A percentile compares a stretch with the other conserved stretches of the same genome.
These are phyloP conservation scores for Apoda limacodes DNA, from an alignment of 2,888 invertebrate genomes.

Conservation along the genomic window DNA sequence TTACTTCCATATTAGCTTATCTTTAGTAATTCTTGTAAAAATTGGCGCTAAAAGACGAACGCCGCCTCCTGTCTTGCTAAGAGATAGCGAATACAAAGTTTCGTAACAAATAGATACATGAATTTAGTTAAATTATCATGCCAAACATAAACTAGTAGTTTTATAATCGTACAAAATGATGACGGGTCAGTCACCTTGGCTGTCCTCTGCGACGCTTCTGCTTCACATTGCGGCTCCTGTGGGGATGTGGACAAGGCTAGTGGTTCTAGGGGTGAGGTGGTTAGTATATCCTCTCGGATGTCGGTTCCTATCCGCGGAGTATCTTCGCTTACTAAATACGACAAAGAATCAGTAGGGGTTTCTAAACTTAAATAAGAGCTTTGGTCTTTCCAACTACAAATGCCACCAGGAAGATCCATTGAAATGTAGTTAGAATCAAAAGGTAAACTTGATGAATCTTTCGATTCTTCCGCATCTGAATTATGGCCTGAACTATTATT, in stretches of 20 bases:
- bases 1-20: too few relatives aligned
- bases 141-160: slow-evolving; percentile 63
- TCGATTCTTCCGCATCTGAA: slow-evolving; percentile 47
- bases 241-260: slow-evolving; percentile 47
- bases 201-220: slow-evolving; percentile 37
- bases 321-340: slow-evolving; percentile 26
- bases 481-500: slow-evolving; percentile 71
- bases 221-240: slow-evolving; percentile 48
- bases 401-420: slow-evolving; percentile 82
- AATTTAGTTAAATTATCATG: slow-evolving; percentile 64
- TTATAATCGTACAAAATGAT: slow-evolving; percentile 65
- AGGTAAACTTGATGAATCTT: slow-evolving; percentile 35
- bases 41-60: slow-evolving; percentile 65
- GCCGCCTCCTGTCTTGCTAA: slow-evolving; percentile 43
- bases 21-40: too few relatives aligned
- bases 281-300: slow-evolving; percentile 64
- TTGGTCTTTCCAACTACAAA: slow-evolving; percentile 85
- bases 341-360: slow-evolving; percentile 40
- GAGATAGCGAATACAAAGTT: slow-evolving; percentile 49
- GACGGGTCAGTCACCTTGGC: slow-evolving; percentile 64
- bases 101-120: slow-evolving; percentile 56
- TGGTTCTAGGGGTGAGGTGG: slow-evolving; percentile 53
- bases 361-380: slow-evolving; percentile 80
- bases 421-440: slow-evolving; percentile 73
- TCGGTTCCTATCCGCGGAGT: slow-evolving; percentile 27